Percentiles rank a stretch among this genome's conserved stretches.
phyloP scores from a whole-genome alignment of 2,888 invertebrate species.

The Tinea semifulvella region DNA sequence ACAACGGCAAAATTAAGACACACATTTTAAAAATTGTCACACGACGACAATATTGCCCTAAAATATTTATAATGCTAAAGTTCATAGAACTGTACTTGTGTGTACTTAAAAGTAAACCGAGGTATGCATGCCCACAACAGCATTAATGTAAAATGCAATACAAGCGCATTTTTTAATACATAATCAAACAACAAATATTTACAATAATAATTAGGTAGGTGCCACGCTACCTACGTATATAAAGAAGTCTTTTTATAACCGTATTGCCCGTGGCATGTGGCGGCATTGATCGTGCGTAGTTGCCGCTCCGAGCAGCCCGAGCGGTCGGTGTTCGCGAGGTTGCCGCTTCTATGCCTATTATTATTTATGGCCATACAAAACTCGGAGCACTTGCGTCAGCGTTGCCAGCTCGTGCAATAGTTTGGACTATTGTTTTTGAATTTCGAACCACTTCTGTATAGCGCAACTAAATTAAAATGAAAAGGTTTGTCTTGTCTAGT shows the following conservation, averaged over 20 bases:
- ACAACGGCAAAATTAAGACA: too few relatives aligned
- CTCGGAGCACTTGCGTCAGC: constrained; percentile 4
- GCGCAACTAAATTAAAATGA: constrained; percentile 7
- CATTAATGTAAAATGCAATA: too few relatives aligned
- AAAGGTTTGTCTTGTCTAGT: constrained; percentile 4
- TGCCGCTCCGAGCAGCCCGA: constrained; percentile 1
- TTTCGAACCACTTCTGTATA: constrained; percentile 3
- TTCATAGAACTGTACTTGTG: too few relatives aligned
- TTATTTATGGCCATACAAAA: constrained; percentile 5
- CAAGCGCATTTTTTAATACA: too few relatives aligned
- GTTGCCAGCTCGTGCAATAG: constrained; percentile 9
- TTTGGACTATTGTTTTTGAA: constrained; percentile 9
- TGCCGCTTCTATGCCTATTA: constrained; percentile 26
- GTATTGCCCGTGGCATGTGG: constrained; percentile 1
- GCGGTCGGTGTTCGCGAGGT: constrained; percentile 27
- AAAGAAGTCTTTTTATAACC: neutral
- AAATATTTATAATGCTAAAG: too few relatives aligned
- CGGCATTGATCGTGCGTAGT: constrained; percentile 8
- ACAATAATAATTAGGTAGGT: too few relatives aligned
- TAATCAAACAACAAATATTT: too few relatives aligned
- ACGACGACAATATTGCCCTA: too few relatives aligned
- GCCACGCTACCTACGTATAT: too few relatives aligned
- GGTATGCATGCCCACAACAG: too few relatives aligned
- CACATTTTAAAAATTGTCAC: too few relatives aligned
- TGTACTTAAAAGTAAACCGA: too few relatives aligned